A percentile compares a stretch with the other conserved stretches of the same genome.
Conservation (phyloP, 2,888 invertebrate species). For the Parelbella ahira region DNA sequence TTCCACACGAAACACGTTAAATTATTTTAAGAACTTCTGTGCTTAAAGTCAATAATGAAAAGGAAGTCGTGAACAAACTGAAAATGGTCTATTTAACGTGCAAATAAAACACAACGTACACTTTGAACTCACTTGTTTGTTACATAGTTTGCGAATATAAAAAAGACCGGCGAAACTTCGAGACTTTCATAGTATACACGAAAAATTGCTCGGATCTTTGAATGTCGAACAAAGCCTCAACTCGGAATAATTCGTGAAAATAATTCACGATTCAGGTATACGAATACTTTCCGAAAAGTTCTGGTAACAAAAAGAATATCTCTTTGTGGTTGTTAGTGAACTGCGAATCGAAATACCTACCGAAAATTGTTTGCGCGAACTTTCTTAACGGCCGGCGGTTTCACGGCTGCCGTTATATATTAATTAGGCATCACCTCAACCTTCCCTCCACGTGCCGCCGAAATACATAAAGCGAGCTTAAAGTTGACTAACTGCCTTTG, state of each 20-base stretch:
- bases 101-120: neutral
- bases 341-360: slow-evolving; percentile 28
- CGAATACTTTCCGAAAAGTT: slow-evolving; percentile 20
- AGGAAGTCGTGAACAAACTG: no score
- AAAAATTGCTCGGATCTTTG: slow-evolving; percentile 21
- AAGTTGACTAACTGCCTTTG: slow-evolving; percentile 41
- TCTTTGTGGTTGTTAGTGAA: slow-evolving; percentile 25
- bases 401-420: slow-evolving; percentile 44
- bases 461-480: slow-evolving; percentile 33
- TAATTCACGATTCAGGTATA: slow-evolving; percentile 22
- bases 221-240: slow-evolving; percentile 21
- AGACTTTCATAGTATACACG: slow-evolving; percentile 12
- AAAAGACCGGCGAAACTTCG: slow-evolving; percentile 10
- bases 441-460: slow-evolving; percentile 20
- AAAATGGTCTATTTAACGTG: no score
- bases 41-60: no score
- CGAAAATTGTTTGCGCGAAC: slow-evolving; percentile 33
- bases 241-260: slow-evolving; percentile 22
- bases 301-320: slow-evolving; percentile 26
- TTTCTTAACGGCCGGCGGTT: slow-evolving; percentile 33
- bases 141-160: slow-evolving; percentile 12
- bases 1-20: no score
- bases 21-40: no score
- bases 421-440: slow-evolving; percentile 49
- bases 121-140: slow-evolving; percentile 6